Evolutionary conservation across 2,113 vertebrate species (phyloP), one percentile per base, ranked within the genome.

Genomic region (Syrrhaptes paradoxus): DNA sequence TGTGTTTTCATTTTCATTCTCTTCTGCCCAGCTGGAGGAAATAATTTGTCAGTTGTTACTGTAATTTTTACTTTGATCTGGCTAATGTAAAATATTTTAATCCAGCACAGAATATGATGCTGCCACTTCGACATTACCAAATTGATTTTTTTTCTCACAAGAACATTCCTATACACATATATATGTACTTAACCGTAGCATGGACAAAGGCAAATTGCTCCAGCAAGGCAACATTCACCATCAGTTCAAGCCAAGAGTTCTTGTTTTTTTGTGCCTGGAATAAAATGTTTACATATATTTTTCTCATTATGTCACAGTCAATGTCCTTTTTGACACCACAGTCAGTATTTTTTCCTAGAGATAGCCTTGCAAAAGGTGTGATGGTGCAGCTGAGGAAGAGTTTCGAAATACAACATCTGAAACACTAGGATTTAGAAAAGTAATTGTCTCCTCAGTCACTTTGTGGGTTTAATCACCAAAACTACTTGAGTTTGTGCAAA

Each of bases 61-160:
- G 84, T 93, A 73, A n/a, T 66, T 46, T 94, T 93, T 92, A 66
- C 85, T 96, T 93, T 95, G 57, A 96, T 95, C 63, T 96, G 49
- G 34, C 14, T 73, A 82, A 52, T 74, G 29, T 34, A 67, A 94
- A 87, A 77, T 92, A 90, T 94, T 90, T 95, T 72, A 90, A 89
- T 88, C 52, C 58, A 75, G 28, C 36, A 48, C 32, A 48, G 74
- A 94, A 87, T 66, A 73, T 28, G 29, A 85, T 58, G 18, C 52
- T 85, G 77, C 29, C 43, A 54, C 29, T 79, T 81, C 66, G n/a
- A 71, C 46, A 57, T 46, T 78, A 65, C 24, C 55, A 65, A 61
- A 55, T 13, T 22, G n/a, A 28, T 1, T 26, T 48, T 41, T 74
- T 73, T 41, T 70, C 29, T n/a, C 17, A 32, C 1, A 10, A 36